Base-by-base conservation (phyloP, 2,888 invertebrate genomes). In the Xestia rhomboidea region DNA sequence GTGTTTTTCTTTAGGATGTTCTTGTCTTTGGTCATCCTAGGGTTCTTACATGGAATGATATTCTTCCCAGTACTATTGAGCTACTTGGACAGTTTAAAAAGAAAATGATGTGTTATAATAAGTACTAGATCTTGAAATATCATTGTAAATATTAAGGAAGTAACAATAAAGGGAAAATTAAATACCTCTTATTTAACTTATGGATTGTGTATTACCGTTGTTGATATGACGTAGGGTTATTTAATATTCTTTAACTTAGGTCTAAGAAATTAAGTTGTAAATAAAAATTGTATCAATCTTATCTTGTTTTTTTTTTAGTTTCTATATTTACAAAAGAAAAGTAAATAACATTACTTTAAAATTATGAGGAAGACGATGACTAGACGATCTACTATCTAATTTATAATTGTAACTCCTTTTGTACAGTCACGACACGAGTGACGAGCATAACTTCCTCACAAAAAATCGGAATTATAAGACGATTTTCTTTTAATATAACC, bases 1-100 rank as follows among this genome's bases (percentile, higher is more conserved):
- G 97, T 98, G 73, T 99, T 99, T 93, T 99, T 99, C 96, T 99
- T 99, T 94, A 97, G 99, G 92, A 99, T 99, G 99, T 99, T 99
- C 93, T 97, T 99, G 82, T 98, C 98, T 73, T 99, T 99, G 88
- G 99, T 99, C 2, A 90, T 99, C 24, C 97, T 99, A 90, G 99
- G 99, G 8, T 99, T 99, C 0, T 95, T 98, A 0, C 99, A 99
- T 92, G 99, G 99, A 7, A 97, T 99, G 87, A 97, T 99, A 89
- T 98, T 99, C 91, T 97, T 99, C 91, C 99, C 99, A 8, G 99
- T 99, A 10, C 93, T 99, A 18, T 97, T 99, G 77, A 98, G 98
- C 94, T 98, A 98, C 92, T 94, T 98, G 63, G 90, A 89, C 44
- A 78, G 63, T 71, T 79, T 88, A 57, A 67, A 70, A 63, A 77